phyloP scores from a whole-genome alignment of 2,113 vertebrate species.

The Microtus montanus region DNA sequence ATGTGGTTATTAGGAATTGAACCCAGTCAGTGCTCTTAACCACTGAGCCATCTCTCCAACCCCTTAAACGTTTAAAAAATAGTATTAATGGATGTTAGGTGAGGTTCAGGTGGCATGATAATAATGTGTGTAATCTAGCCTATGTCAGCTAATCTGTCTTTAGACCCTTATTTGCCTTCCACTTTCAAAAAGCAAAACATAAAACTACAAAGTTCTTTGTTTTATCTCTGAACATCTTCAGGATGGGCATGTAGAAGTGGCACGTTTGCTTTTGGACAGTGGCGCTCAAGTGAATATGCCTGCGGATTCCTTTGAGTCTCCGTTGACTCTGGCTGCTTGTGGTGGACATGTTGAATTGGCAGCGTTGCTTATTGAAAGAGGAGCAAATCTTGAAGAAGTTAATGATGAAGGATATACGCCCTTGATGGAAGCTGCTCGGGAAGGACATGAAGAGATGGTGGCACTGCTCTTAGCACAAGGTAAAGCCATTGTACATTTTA shows the following conservation, averaged over 20 bases:
- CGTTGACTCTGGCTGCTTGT: slow-evolving; percentile 96
- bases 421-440: slow-evolving; percentile 98
- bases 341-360: slow-evolving; percentile 98
- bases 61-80: slow-evolving; percentile 34
- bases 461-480: slow-evolving; percentile 98
- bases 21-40: not conserved
- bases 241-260: slow-evolving; percentile 99
- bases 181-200: not conserved
- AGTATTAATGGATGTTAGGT: slow-evolving; percentile 24
- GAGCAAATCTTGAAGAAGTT: slow-evolving; percentile 99
- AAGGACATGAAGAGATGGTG: slow-evolving; percentile 99
- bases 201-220: not conserved
- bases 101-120: not conserved
- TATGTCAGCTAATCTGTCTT: slow-evolving; percentile 24
- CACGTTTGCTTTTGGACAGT: slow-evolving; percentile 97
- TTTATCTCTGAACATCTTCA: slow-evolving; percentile 76
- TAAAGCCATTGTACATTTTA: slow-evolving; percentile 76
- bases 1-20: not conserved
- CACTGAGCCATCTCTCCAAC: not conserved
- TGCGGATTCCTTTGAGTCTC: slow-evolving; percentile 98
- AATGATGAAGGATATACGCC: slow-evolving; percentile 99
- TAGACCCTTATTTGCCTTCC: not conserved
- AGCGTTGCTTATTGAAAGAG: slow-evolving; percentile 96
- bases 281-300: slow-evolving; percentile 99
- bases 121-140: slow-evolving; percentile 29